Percentiles rank a stretch among this genome's conserved stretches.
Conservation (phyloP, 1,140 invertebrate species). For the Magallana ariakensis region DNA sequence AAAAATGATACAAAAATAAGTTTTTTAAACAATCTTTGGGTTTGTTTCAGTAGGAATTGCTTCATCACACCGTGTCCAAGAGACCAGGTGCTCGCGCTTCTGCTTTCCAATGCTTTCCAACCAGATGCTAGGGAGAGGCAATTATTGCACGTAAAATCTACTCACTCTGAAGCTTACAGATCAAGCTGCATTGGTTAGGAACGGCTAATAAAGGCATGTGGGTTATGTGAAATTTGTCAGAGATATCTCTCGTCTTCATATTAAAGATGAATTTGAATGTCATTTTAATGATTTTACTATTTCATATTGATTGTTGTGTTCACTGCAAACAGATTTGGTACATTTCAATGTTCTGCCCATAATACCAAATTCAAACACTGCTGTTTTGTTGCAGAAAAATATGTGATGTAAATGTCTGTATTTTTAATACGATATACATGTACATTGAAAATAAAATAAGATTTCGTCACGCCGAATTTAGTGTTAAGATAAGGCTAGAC, state of each 20-base stretch:
- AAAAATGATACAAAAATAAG: slow-evolving; percentile 21
- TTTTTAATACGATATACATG: no score
- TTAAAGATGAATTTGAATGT: not conserved
- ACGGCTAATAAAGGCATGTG: slow-evolving; percentile 26
- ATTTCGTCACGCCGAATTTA: no score
- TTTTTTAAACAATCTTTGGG: not conserved
- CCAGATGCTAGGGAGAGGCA: slow-evolving; percentile 28
- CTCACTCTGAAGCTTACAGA: not conserved
- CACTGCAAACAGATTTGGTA: no score
- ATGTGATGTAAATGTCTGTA: no score
- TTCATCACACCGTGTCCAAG: slow-evolving; percentile 12
- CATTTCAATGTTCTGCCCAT: no score
- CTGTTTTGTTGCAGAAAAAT: no score
- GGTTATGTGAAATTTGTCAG: slow-evolving; percentile 30
- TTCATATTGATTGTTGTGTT: no score
- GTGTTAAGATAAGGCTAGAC: no score
- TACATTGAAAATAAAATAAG: no score
- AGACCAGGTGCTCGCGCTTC: not conserved
- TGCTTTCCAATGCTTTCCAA: not conserved
- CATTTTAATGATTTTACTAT: no score
- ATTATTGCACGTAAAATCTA: slow-evolving; percentile 27
- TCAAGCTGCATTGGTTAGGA: not conserved
- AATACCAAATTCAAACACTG: no score
- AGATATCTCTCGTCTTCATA: not conserved
- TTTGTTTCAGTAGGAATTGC: slow-evolving; percentile 8